Evolutionary conservation across 2,888 invertebrate species (phyloP).

Genomic region (Tricholauxania praeusta): DNA sequence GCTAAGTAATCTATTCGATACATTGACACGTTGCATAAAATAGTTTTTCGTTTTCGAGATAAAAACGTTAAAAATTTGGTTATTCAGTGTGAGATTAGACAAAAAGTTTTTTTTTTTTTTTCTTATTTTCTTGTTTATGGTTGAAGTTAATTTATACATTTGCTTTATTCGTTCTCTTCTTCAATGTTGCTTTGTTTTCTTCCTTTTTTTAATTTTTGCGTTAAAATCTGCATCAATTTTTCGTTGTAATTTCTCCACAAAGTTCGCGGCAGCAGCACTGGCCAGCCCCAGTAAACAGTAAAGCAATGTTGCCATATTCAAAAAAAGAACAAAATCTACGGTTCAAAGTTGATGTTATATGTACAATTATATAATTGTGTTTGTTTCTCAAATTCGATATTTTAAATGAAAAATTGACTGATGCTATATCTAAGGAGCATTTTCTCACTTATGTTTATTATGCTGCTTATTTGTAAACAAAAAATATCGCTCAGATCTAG

Average conservation of each 20-base stretch:
- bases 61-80: slow-evolving; percentile 37
- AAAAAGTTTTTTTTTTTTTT: neutral
- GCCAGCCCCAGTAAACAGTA: too few species aligned
- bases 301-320: slow-evolving; percentile 5
- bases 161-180: slow-evolving; percentile 27
- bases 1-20: neutral
- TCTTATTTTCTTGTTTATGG: neutral
- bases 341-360: too few species aligned
- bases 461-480: too few species aligned
- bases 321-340: neutral
- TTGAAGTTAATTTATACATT: slow-evolving; percentile 8
- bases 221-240: neutral
- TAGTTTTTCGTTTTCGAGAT: slow-evolving; percentile 41
- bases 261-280: neutral
- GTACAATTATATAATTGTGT: too few species aligned
- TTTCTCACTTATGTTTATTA: too few species aligned
- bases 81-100: slow-evolving; percentile 17
- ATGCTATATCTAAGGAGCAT: too few species aligned
- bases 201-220: slow-evolving; percentile 8
- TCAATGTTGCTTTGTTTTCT: slow-evolving; percentile 12
- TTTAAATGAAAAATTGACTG: too few species aligned
- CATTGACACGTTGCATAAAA: slow-evolving; percentile 62
- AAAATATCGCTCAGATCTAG: too few species aligned
- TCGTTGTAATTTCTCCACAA: neutral
- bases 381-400: too few species aligned